Evolutionary conservation across 2,797 vertebrate species (phyloP).

Genomic region (Sebastes oblongus): DNA sequence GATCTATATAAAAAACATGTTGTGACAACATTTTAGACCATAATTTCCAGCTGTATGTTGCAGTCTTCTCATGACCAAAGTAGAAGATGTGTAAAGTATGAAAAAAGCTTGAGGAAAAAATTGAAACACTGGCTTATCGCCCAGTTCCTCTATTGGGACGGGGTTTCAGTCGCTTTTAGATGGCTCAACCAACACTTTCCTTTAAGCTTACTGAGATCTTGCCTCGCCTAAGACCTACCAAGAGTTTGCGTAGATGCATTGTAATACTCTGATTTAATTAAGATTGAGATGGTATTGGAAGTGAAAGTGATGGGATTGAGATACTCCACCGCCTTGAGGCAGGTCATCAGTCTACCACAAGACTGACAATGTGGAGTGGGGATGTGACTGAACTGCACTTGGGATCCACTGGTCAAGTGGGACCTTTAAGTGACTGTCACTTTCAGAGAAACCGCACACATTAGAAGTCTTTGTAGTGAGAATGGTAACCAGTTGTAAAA

Average conservation of each 20-base stretch:
- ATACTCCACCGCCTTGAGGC: too few species aligned
- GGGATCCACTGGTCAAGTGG: slow-evolving; percentile 3
- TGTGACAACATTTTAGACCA: not conserved
- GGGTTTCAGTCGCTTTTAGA: not conserved
- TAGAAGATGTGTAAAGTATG: not conserved
- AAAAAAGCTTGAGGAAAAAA: not conserved
- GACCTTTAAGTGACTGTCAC: slow-evolving; percentile 4
- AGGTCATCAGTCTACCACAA: too few species aligned
- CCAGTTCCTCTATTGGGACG: not conserved
- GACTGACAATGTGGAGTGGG: not conserved
- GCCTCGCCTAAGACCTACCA: not conserved
- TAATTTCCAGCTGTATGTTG: not conserved
- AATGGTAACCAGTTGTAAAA: not conserved
- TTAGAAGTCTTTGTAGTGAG: not conserved
- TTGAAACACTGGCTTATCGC: not conserved
- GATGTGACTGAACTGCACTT: not conserved
- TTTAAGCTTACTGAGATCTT: not conserved
- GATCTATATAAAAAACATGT: not conserved
- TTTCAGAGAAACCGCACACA: not conserved
- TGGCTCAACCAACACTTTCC: not conserved
- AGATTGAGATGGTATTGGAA: not conserved
- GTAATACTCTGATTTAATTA: not conserved
- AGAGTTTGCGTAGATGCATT: not conserved
- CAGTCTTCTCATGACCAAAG: not conserved
- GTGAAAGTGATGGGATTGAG: not conserved